Percentiles rank a stretch among this genome's conserved stretches.
These are phyloP conservation scores for Thecophora atra DNA, from an alignment of 2,888 invertebrate species.

Conservation along the genomic window DNA sequence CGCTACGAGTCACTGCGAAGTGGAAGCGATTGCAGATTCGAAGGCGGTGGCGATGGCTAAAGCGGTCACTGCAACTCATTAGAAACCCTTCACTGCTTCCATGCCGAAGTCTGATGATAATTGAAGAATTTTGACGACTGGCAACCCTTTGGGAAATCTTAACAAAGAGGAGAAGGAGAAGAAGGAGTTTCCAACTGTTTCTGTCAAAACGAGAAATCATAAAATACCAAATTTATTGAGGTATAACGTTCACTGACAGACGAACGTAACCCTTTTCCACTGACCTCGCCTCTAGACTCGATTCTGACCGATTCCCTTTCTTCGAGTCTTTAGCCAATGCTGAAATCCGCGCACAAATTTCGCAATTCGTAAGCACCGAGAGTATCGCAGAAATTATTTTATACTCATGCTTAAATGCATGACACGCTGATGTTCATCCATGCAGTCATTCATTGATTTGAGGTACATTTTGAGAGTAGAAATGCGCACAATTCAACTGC, in stretches of 20 bases:
- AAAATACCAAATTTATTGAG: background rate
- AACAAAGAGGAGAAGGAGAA: background rate
- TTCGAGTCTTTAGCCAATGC: background rate
- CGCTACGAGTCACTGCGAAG: background rate
- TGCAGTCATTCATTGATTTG: background rate
- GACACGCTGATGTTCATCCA: background rate
- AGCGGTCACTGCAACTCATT: slow-evolving; percentile 28
- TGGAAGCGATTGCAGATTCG: background rate
- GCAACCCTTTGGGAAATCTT: slow-evolving; percentile 6
- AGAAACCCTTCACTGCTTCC: slow-evolving; percentile 11
- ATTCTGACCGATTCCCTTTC: background rate
- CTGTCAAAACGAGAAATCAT: background rate
- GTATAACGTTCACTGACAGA: background rate
- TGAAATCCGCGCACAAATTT: background rate
- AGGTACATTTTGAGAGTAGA: background rate
- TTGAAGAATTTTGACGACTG: background rate
- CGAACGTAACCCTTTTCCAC: background rate
- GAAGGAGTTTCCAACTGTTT: background rate
- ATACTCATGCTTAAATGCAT: background rate
- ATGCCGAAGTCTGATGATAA: background rate
- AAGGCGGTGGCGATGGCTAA: background rate
- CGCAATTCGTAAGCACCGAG: slow-evolving; percentile 2
- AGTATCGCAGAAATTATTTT: background rate
- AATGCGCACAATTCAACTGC: background rate
- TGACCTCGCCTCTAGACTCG: background rate